A percentile compares a stretch with the other conserved stretches of the same genome.
phyloP scores from a whole-genome alignment of 2,888 invertebrate species.

The Hyposoter dolosus region DNA sequence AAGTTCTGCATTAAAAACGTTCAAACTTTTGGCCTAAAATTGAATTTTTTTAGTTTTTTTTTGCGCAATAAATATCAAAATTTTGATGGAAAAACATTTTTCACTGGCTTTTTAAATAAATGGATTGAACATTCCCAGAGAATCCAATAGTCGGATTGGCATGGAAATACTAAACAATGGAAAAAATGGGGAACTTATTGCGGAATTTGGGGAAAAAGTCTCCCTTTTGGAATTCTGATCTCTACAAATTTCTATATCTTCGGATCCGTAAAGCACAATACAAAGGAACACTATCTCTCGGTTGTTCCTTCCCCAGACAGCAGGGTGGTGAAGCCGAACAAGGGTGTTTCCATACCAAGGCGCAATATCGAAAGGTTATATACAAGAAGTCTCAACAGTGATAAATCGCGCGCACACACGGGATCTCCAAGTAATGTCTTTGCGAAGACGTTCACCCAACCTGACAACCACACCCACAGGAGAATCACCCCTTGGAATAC shows the following conservation, averaged over 20 bases:
- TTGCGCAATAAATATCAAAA: background rate
- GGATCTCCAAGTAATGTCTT: conserved; percentile 51
- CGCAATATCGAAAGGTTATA: conserved; percentile 64
- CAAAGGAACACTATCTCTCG: conserved; percentile 53
- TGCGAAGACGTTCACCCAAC: conserved; percentile 45
- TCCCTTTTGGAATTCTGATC: conserved; percentile 45
- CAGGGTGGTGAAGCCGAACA: conserved; percentile 7
- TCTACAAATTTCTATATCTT: conserved; percentile 9
- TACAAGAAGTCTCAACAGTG: conserved; percentile 63
- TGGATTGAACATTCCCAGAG: background rate
- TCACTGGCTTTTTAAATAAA: background rate
- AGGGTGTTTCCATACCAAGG: conserved; percentile 45
- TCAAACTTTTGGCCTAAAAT: background rate
- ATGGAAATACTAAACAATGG: background rate
- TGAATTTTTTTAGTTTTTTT: background rate
- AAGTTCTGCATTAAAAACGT: background rate
- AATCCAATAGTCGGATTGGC: background rate
- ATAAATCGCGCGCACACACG: conserved; percentile 58
- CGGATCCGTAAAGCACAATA: conserved; percentile 32
- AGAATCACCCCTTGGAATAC: conserved; percentile 51
- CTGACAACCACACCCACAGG: conserved; percentile 54
- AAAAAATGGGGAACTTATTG: background rate
- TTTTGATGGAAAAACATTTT: background rate
- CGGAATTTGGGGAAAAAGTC: conserved; percentile 16
- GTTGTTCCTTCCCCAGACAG: background rate